Evolutionary conservation across 1,140 invertebrate genomes (phyloP).

Genomic region (Drosophila ambigua): DNA sequence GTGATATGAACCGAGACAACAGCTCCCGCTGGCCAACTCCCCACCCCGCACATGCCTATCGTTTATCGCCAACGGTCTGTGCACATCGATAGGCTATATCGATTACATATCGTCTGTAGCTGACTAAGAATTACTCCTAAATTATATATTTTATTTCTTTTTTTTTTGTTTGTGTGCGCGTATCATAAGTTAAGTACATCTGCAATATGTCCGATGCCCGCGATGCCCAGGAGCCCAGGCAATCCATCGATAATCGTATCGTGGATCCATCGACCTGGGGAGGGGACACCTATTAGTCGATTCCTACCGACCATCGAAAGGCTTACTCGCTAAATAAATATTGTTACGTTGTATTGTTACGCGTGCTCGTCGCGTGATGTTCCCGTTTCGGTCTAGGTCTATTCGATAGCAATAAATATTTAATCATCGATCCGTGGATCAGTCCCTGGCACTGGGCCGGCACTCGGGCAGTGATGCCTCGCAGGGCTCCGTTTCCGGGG

Average conservation of each 20-base stretch:
- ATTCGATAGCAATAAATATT: slow-evolving; percentile 38
- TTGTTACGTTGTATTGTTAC: slow-evolving; percentile 12
- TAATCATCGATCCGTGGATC: not conserved
- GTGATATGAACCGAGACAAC: too few species aligned
- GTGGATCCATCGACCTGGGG: not conserved
- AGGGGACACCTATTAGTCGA: not conserved
- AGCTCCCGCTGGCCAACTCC: too few species aligned
- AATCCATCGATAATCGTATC: too few species aligned
- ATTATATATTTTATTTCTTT: slow-evolving; percentile 13
- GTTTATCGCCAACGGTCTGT: too few species aligned
- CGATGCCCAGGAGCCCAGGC: too few species aligned
- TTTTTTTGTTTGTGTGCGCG: slow-evolving; percentile 2
- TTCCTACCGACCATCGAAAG: slow-evolving; percentile 15
- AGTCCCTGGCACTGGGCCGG: slow-evolving; percentile 36
- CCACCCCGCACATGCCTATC: too few species aligned
- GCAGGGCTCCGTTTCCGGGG: slow-evolving; percentile 87
- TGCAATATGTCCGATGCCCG: not conserved
- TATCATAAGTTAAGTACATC: slow-evolving; percentile 31
- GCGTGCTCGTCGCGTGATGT: not conserved
- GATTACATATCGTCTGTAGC: too few species aligned
- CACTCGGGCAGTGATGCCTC: slow-evolving; percentile 86
- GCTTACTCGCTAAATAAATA: slow-evolving; percentile 50
- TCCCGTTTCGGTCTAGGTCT: slow-evolving; percentile 5
- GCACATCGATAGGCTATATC: too few species aligned
- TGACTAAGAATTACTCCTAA: slow-evolving; percentile 7